Percentiles rank a stretch among this genome's conserved stretches.
Conservation (phyloP, 2,113 vertebrate species). For the Symphodus melops region DNA sequence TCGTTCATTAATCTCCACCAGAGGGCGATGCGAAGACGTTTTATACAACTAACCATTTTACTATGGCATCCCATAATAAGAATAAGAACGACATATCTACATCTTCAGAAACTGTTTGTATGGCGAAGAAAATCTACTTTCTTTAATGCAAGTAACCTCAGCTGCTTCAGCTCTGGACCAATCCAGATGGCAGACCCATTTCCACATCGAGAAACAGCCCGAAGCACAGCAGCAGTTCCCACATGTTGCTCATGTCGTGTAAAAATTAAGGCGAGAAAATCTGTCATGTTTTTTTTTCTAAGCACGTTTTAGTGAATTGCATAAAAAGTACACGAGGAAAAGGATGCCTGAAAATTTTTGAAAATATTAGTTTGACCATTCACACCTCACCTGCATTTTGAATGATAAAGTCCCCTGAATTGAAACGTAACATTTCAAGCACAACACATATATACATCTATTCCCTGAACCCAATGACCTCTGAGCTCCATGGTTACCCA, state of each 20-base stretch:
- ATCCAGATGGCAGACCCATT: not conserved
- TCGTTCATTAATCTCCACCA: conserved; percentile 46
- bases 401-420: no score
- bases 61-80: not conserved
- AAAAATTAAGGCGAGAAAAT: not conserved
- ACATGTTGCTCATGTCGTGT: not conserved
- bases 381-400: no score
- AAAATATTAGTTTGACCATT: no score
- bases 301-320: no score
- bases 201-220: not conserved
- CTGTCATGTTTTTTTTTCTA: no score
- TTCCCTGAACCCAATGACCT: not conserved
- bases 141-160: not conserved
- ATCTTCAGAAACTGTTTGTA: not conserved
- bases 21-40: conserved; percentile 56
- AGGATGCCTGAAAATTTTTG: no score
- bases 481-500: not conserved
- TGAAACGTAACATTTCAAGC: no score
- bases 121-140: not conserved
- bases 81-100: not conserved
- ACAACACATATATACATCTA: no score
- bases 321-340: no score
- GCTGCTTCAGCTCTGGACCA: not conserved
- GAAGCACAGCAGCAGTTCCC: not conserved
- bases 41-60: not conserved